These are phyloP conservation scores for Pipistrellus kuhlii DNA, from an alignment of 2,797 vertebrate genomes.

Conservation along the genomic window DNA sequence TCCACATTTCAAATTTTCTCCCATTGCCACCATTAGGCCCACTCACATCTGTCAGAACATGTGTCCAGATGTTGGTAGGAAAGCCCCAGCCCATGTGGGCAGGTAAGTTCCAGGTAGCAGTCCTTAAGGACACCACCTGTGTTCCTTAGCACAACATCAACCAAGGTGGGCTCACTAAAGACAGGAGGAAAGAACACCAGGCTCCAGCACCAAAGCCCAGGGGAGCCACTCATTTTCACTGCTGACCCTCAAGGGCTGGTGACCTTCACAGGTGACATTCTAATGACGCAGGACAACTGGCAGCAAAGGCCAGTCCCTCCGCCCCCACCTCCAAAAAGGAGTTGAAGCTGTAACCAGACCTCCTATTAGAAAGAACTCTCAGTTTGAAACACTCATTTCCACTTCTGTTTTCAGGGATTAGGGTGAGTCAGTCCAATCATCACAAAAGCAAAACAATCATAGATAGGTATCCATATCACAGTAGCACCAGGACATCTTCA, in stretches of 20 bases:
- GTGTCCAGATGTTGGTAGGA: not conserved
- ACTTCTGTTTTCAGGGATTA: not conserved
- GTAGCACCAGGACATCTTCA: not conserved
- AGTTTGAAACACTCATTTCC: not conserved
- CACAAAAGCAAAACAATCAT: rapidly evolving
- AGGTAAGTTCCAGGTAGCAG: not conserved
- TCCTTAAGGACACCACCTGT: not conserved
- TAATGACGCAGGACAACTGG: not conserved
- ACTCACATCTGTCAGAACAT: not conserved
- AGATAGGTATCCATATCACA: not conserved
- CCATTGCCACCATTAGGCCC: not conserved
- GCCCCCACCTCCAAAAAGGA: not conserved
- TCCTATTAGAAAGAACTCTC: not conserved
- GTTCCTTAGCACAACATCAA: not conserved
- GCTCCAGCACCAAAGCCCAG: rapidly evolving
- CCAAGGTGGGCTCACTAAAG: not conserved
- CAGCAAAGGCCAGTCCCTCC: not conserved
- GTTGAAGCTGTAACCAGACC: not conserved
- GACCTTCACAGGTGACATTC: not conserved
- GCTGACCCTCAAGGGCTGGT: not conserved
- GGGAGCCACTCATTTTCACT: not conserved
- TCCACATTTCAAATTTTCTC: not conserved
- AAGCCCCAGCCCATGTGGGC: not conserved
- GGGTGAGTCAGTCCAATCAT: not conserved
- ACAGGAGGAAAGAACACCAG: not conserved